A percentile compares a stretch with the other conserved stretches of the same genome.
Conservation (phyloP, 1,140 invertebrate genomes). For the Eriosoma lanigerum region DNA sequence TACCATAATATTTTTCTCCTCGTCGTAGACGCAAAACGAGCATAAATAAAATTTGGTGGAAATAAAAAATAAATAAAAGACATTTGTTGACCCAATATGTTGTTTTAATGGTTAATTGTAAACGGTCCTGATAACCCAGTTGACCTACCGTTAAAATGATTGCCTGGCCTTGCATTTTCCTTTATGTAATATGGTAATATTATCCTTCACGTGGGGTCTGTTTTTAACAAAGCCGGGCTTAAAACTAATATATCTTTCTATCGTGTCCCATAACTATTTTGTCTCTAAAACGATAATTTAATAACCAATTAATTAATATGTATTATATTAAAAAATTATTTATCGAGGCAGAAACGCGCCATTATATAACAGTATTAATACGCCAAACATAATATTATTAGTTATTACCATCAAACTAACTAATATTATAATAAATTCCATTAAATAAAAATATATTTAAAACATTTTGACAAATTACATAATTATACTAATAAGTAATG, state of each 20-base stretch:
- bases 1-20: no score
- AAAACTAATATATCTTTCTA: conserved; percentile 12
- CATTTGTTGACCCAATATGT: not conserved
- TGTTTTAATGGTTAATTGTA: conserved; percentile 35
- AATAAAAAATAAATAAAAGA: not conserved
- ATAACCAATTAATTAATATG: not conserved
- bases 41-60: not conserved
- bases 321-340: not conserved
- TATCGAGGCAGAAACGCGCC: not conserved
- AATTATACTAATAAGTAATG: no score
- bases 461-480: no score
- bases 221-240: conserved; percentile 15
- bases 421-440: no score
- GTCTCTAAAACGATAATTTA: not conserved
- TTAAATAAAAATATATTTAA: no score
- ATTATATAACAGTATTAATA: no score
- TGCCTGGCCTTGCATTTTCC: not conserved
- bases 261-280: not conserved
- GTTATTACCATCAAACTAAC: no score
- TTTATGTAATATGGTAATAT: not conserved
- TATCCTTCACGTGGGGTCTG: not conserved
- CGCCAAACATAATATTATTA: no score
- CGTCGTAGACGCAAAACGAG: not conserved
- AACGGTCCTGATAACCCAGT: conserved; percentile 12
- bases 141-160: conserved; percentile 28